Conservation (phyloP, 2,797 vertebrate species). For the Antennarius maculatus region DNA sequence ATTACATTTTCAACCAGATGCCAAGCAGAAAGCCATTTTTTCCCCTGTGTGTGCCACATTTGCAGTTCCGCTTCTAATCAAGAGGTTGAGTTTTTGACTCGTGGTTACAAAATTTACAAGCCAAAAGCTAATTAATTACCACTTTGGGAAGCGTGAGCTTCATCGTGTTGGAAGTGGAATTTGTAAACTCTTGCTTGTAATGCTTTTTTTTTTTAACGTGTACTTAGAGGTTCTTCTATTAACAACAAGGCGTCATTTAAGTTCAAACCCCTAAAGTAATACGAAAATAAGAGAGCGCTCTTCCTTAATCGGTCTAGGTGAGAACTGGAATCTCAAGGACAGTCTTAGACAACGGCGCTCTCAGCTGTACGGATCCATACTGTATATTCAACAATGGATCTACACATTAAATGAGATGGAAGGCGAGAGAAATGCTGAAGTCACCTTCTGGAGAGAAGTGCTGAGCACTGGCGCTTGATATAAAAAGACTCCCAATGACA, state of each 20-base stretch:
- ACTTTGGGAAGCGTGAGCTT: slow-evolving; percentile 27
- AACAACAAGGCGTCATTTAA: background rate
- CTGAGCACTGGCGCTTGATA: slow-evolving; percentile 79
- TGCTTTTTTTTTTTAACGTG: slow-evolving; percentile 16
- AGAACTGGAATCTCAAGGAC: slow-evolving; percentile 78
- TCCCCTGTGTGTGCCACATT: slow-evolving; percentile 11
- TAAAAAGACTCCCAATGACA: slow-evolving; percentile 83
- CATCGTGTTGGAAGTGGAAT: slow-evolving; percentile 26
- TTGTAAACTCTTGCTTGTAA: slow-evolving; percentile 22
- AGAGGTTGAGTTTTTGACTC: slow-evolving; percentile 22
- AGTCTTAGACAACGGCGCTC: slow-evolving; percentile 73
- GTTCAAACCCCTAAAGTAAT: slow-evolving; percentile 44
- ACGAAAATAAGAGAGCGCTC: slow-evolving; percentile 23
- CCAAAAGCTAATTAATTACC: slow-evolving; percentile 31
- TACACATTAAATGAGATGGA: slow-evolving; percentile 82
- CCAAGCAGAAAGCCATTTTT: slow-evolving; percentile 17
- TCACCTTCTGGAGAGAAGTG: slow-evolving; percentile 78
- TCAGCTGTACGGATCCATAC: slow-evolving; percentile 72
- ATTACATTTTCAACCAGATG: slow-evolving; percentile 5
- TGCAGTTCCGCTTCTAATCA: slow-evolving; percentile 32
- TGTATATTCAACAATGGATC: slow-evolving; percentile 82
- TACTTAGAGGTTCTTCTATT: slow-evolving; percentile 18
- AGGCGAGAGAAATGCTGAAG: slow-evolving; percentile 78
- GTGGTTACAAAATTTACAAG: slow-evolving; percentile 46
- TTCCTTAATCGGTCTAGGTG: slow-evolving; percentile 45